A percentile compares a stretch with the other conserved stretches of the same genome.
Evolutionary conservation across 1,140 invertebrate species (phyloP).

Genomic region (Trinorchestia longiramus): DNA sequence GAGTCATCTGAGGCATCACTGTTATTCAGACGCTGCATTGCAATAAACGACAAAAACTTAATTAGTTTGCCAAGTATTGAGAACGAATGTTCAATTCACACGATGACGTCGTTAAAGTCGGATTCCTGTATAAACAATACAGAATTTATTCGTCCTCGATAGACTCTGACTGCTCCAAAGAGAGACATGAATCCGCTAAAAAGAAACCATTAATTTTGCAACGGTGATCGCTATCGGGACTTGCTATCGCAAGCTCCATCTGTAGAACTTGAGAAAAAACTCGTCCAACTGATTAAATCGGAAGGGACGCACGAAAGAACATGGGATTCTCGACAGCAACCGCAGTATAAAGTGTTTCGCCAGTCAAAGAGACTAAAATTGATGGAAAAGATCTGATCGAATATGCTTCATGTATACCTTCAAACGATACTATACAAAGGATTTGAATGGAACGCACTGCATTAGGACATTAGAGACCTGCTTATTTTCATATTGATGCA

Average conservation of each 20-base stretch:
- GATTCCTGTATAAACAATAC: slow-evolving; percentile 33
- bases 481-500: neutral
- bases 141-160: neutral
- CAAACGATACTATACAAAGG: neutral
- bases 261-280: slow-evolving; percentile 46
- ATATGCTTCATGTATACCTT: slow-evolving; percentile 10
- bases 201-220: slow-evolving; percentile 47
- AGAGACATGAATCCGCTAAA: slow-evolving; percentile 53
- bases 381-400: slow-evolving; percentile 9
- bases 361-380: slow-evolving; percentile 46
- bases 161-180: slow-evolving; percentile 10
- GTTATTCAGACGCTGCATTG: neutral
- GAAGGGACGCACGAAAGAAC: slow-evolving; percentile 49
- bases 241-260: slow-evolving; percentile 30
- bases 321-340: slow-evolving; percentile 48
- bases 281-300: slow-evolving; percentile 53
- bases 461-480: neutral
- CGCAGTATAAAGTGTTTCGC: slow-evolving; percentile 52
- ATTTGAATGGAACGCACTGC: neutral
- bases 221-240: slow-evolving; percentile 51
- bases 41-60: neutral
- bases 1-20: neutral
- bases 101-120: slow-evolving; percentile 9
- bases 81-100: slow-evolving; percentile 22
- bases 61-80: slow-evolving; percentile 18